Evolutionary conservation across 1,140 invertebrate species (phyloP).

Genomic region (Pseudobourletiella spinata): DNA sequence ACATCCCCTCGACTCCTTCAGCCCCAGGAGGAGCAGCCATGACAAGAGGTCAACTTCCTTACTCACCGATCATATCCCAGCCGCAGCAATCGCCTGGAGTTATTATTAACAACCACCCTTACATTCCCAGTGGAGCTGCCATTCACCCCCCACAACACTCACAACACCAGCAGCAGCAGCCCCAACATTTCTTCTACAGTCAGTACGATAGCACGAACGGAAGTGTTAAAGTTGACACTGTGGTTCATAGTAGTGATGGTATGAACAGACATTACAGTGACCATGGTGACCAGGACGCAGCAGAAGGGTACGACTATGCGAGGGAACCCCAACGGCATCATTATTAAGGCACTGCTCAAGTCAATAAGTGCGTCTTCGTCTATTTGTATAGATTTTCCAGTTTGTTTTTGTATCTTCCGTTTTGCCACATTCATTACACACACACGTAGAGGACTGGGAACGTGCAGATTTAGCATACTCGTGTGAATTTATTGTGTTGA

Average conservation of each 20-base stretch:
- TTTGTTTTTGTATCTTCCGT: too few relatives aligned
- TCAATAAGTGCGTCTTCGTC: too few relatives aligned
- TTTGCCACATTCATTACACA: too few relatives aligned
- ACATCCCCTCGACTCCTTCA: neutral
- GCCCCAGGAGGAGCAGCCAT: neutral
- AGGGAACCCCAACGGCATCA: neutral
- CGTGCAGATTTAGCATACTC: too few relatives aligned
- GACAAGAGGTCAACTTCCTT: neutral
- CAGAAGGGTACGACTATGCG: neutral
- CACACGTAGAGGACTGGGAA: too few relatives aligned
- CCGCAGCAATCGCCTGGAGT: neutral
- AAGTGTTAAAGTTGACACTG: slow-evolving; percentile 2
- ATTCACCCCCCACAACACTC: neutral
- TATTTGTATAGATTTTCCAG: too few relatives aligned
- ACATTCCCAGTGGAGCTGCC: slow-evolving; percentile 23
- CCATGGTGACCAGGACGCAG: neutral
- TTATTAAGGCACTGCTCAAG: too few relatives aligned
- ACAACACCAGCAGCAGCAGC: neutral
- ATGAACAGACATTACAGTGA: neutral
- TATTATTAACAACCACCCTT: slow-evolving; percentile 24
- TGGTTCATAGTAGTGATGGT: neutral
- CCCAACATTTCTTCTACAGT: neutral
- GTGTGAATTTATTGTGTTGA: too few relatives aligned
- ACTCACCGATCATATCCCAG: neutral
- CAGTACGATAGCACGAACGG: slow-evolving; percentile 1